Evolutionary conservation across 92 coral and sea anemone species (phyloP).

Genomic region (Zoanthus sociatus): DNA sequence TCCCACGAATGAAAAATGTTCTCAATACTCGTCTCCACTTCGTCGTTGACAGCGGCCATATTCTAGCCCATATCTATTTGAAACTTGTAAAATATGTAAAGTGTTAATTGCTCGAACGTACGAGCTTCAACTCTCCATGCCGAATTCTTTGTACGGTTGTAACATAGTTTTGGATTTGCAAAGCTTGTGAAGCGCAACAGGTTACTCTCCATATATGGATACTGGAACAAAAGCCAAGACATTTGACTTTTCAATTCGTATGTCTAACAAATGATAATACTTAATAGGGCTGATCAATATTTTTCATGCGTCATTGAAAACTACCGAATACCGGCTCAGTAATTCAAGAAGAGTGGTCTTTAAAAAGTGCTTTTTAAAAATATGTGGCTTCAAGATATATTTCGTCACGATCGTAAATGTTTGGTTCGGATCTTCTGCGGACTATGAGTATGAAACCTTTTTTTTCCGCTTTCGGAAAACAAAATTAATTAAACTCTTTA

Average conservation of each 20-base stretch:
- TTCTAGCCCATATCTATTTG: constrained; percentile 11
- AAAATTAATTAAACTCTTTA: not conserved
- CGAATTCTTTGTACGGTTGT: constrained; percentile 2
- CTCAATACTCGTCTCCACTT: constrained; percentile 55
- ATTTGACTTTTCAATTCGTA: not conserved
- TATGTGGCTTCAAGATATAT: not conserved
- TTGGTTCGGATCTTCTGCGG: not conserved
- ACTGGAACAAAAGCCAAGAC: constrained; percentile 14
- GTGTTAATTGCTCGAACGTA: not conserved
- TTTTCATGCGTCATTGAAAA: constrained; percentile 25
- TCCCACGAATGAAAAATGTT: constrained; percentile 84
- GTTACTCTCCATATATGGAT: constrained; percentile 52
- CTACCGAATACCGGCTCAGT: not conserved
- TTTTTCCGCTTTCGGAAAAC: not conserved
- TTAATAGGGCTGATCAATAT: not conserved
- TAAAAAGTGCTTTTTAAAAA: not conserved
- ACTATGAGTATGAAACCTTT: not conserved
- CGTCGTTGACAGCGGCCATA: constrained; percentile 46
- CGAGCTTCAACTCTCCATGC: not conserved
- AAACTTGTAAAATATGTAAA: not conserved
- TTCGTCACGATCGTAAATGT: not conserved
- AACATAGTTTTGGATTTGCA: constrained; percentile 55
- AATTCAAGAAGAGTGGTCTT: not conserved
- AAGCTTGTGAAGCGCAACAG: constrained; percentile 53
- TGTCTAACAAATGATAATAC: not conserved